Percentiles rank a stretch among this genome's conserved stretches.
Conservation (phyloP, 1,140 invertebrate genomes). For the Aphidius ervi region DNA sequence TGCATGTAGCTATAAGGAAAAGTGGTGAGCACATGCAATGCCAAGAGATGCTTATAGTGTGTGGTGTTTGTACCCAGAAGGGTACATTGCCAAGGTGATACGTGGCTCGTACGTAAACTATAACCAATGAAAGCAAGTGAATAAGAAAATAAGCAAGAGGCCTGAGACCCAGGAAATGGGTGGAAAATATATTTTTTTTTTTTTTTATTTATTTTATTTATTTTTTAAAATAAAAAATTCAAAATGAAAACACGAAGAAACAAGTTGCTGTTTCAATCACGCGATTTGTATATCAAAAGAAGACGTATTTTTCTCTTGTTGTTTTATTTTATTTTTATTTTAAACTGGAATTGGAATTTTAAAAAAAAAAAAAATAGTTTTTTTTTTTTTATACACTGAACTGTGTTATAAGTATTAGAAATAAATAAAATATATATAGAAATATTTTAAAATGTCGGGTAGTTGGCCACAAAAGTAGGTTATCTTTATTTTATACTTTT, state of each 20-base stretch:
- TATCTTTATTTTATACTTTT: not conserved
- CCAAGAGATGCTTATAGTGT: not conserved
- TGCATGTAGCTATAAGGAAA: slow-evolving; percentile 2
- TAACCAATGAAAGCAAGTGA: not conserved
- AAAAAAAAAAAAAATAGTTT: no score
- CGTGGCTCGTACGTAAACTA: not conserved
- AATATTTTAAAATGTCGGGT: not conserved
- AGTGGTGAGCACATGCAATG: not conserved
- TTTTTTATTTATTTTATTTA: no score
- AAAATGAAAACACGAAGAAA: no score
- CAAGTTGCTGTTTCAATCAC: slow-evolving; percentile 14
- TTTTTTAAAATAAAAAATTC: no score
- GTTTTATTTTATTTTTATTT: no score
- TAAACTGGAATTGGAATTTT: no score
- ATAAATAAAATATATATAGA: no score
- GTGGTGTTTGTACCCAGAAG: not conserved
- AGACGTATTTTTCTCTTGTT: no score
- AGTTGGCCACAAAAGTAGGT: slow-evolving; percentile 17
- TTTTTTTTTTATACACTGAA: no score
- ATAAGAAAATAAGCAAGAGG: not conserved
- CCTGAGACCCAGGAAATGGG: slow-evolving; percentile 6
- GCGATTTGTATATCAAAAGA: slow-evolving; percentile 1
- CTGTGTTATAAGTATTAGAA: no score
- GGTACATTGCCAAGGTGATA: slow-evolving; percentile 5
- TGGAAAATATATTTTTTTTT: not conserved